phyloP scores from a whole-genome alignment of 2,113 vertebrate genomes.

The Notarius quadriscutis region DNA sequence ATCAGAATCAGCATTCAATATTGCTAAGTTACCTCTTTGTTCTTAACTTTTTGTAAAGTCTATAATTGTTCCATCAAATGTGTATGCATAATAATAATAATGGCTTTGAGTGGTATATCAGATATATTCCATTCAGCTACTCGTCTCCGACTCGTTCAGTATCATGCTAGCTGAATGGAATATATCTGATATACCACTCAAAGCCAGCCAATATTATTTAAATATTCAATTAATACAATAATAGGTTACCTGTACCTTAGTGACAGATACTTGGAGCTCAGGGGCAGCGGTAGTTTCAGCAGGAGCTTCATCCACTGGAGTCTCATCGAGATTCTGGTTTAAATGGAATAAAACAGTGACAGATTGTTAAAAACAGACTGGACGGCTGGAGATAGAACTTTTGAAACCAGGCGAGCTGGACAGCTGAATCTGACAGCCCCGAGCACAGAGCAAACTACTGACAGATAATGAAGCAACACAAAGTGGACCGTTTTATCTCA shows the following conservation, averaged over 20 bases:
- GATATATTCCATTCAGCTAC: too few relatives aligned
- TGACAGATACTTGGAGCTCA: constrained; percentile 1
- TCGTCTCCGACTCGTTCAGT: too few relatives aligned
- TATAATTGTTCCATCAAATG: too few relatives aligned
- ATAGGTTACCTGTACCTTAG: constrained; percentile 28
- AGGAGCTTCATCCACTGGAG: not conserved
- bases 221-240: not conserved
- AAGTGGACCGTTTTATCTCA: not conserved
- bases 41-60: too few relatives aligned
- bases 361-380: constrained; percentile 10
- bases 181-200: too few relatives aligned
- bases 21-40: too few relatives aligned
- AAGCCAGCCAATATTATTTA: too few relatives aligned
- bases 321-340: constrained; percentile 41
- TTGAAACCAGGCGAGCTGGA: not conserved
- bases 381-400: not conserved
- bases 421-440: constrained; percentile 65
- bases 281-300: not conserved
- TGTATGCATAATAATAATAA: too few relatives aligned
- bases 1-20: too few relatives aligned
- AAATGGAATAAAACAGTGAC: not conserved
- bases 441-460: constrained; percentile 10
- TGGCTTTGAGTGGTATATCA: too few relatives aligned
- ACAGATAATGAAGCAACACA: not conserved
- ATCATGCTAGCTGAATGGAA: too few relatives aligned